A percentile compares a stretch with the other conserved stretches of the same genome.
Conservation (phyloP, 2,888 invertebrate species). For the Ophion obscuratus region DNA sequence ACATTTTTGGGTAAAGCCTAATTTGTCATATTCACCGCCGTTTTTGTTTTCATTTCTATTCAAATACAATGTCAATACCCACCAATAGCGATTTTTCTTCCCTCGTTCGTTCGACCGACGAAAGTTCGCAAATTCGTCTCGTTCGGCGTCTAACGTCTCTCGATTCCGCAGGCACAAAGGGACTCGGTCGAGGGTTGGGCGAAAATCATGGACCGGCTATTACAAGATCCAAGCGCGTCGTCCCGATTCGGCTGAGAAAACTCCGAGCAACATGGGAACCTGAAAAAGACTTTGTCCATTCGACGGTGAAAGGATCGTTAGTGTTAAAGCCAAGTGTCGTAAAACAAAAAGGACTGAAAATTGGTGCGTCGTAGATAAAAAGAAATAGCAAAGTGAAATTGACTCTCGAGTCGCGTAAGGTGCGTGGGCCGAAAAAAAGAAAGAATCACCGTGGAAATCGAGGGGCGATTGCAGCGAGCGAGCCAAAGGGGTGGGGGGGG, state of each 20-base stretch:
- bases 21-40: neutral
- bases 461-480: neutral
- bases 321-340: conserved; percentile 73
- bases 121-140: neutral
- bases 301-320: conserved; percentile 73
- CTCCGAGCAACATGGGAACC: conserved; percentile 81
- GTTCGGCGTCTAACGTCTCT: neutral
- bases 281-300: conserved; percentile 79
- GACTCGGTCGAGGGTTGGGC: neutral
- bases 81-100: neutral
- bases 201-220: conserved; percentile 80
- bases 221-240: conserved; percentile 82
- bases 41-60: neutral
- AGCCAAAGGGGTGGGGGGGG: neutral
- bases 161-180: conserved; percentile 52
- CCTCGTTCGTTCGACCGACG: neutral
- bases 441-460: neutral
- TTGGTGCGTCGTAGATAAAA: conserved; percentile 36
- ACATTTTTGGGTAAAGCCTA: neutral
- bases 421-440: neutral
- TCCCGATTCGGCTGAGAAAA: conserved; percentile 82
- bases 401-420: conserved; percentile 3
- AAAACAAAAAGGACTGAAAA: neutral
- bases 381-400: neutral
- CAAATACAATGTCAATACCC: neutral